Percentiles rank a stretch among this genome's conserved stretches.
These are phyloP conservation scores for Drosophila nr. perissopoda DNA, from an alignment of 2,888 invertebrate genomes.

Conservation along the genomic window DNA sequence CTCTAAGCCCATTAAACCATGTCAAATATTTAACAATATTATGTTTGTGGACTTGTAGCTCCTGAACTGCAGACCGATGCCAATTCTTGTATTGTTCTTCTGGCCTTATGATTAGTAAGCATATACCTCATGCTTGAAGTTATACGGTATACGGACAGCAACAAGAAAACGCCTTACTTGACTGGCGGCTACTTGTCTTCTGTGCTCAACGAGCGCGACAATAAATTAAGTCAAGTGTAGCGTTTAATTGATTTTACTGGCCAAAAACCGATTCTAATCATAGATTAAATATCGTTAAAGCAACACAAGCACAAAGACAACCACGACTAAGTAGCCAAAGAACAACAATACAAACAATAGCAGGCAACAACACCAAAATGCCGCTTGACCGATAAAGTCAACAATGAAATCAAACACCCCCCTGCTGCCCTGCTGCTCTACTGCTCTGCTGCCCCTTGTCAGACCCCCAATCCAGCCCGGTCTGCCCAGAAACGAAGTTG, in stretches of 20 bases:
- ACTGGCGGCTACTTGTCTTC: slow-evolving; percentile 60
- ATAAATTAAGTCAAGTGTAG: slow-evolving; percentile 79
- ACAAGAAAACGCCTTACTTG: slow-evolving; percentile 2
- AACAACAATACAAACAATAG: slow-evolving; percentile 24
- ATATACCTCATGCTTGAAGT: background rate
- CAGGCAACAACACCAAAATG: slow-evolving; percentile 39
- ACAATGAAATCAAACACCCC: slow-evolving; percentile 75
- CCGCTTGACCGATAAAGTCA: slow-evolving; percentile 78
- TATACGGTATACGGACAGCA: slow-evolving; percentile 25
- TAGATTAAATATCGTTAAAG: slow-evolving; percentile 78
- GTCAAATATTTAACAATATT: background rate
- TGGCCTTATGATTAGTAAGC: background rate
- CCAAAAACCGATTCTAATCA: slow-evolving; percentile 70
- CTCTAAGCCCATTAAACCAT: background rate
- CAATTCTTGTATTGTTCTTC: background rate
- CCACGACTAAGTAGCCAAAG: slow-evolving; percentile 19
- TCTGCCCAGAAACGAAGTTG: slow-evolving; percentile 3
- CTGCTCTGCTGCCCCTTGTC: background rate
- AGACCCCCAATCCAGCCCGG: background rate
- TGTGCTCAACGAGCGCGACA: slow-evolving; percentile 60
- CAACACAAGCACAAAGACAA: slow-evolving; percentile 42
- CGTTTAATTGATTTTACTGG: slow-evolving; percentile 71
- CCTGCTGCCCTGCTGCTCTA: background rate
- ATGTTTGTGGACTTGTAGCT: background rate
- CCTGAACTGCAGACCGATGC: background rate